Conservation (phyloP, 2,888 invertebrate genomes). For the Dynastes maya region DNA sequence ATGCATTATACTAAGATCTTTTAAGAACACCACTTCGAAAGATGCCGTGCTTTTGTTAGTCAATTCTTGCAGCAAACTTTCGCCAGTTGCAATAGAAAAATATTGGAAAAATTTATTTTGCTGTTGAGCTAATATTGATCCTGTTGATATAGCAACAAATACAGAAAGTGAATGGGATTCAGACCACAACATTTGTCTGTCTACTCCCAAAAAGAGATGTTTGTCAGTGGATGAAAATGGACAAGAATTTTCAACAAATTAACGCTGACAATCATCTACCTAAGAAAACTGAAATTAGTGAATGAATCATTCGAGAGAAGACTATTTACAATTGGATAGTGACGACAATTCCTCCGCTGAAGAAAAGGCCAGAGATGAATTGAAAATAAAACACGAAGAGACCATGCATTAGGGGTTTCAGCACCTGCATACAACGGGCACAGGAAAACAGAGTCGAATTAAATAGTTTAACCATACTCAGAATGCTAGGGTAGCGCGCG, state of each 20-base stretch:
- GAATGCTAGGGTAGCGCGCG: background rate
- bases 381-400: constrained; percentile 2
- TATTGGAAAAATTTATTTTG: background rate
- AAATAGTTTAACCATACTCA: background rate
- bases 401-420: background rate
- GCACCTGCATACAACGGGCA: background rate
- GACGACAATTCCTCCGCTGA: constrained; percentile 15
- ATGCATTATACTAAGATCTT: constrained; percentile 25
- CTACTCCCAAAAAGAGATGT: background rate
- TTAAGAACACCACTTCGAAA: constrained; percentile 8
- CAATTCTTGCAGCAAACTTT: constrained; percentile 31
- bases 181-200: background rate
- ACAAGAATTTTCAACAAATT: constrained; percentile 1
- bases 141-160: background rate
- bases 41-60: constrained; percentile 27
- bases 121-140: background rate
- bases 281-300: background rate
- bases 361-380: constrained; percentile 1
- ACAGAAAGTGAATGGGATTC: background rate
- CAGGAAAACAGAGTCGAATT: background rate
- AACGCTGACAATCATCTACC: constrained; percentile 22
- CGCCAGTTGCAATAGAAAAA: background rate
- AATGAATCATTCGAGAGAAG: constrained; percentile 1
- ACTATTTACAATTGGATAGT: constrained; percentile 10
- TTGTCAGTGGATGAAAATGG: background rate